Conservation (phyloP, 2,113 vertebrate species). For the Brachyhypopomus occidentalis region DNA sequence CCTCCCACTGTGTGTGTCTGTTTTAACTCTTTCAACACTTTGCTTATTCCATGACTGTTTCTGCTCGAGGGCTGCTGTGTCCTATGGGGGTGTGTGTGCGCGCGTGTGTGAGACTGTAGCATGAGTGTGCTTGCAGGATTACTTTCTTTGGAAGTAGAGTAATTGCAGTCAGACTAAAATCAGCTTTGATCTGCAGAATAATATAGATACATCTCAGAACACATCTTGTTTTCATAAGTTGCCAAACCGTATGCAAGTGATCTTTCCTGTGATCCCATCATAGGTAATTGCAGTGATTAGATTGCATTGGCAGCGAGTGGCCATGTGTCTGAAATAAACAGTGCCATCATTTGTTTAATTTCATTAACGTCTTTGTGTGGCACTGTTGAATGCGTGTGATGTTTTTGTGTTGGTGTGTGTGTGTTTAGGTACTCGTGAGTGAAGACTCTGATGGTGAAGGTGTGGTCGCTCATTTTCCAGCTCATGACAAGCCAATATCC, state of each 20-base stretch:
- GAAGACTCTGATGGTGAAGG: slow-evolving; percentile 95
- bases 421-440: slow-evolving; percentile 87
- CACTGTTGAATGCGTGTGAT: slow-evolving; percentile 34
- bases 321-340: slow-evolving; percentile 41
- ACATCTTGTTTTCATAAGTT: slow-evolving; percentile 40
- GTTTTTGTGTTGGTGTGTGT: slow-evolving; percentile 46
- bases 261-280: slow-evolving; percentile 33
- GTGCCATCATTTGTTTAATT: slow-evolving; percentile 29
- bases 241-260: slow-evolving; percentile 30
- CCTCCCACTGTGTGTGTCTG: slow-evolving; percentile 41
- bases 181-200: slow-evolving; percentile 27
- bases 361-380: slow-evolving; percentile 22
- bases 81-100: neutral
- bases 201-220: slow-evolving; percentile 18
- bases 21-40: slow-evolving; percentile 49
- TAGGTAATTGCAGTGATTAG: slow-evolving; percentile 30
- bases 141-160: neutral
- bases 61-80: neutral
- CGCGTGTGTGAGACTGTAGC: neutral
- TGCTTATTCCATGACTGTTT: slow-evolving; percentile 20
- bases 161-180: neutral
- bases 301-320: slow-evolving; percentile 24
- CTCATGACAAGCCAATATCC: slow-evolving; percentile 97
- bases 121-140: neutral
- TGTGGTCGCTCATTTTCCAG: slow-evolving; percentile 97